Evolutionary conservation across 2,113 vertebrate genomes (phyloP), one percentile per base, ranked within the genome.

Genomic region (Mixornis gularis): DNA sequence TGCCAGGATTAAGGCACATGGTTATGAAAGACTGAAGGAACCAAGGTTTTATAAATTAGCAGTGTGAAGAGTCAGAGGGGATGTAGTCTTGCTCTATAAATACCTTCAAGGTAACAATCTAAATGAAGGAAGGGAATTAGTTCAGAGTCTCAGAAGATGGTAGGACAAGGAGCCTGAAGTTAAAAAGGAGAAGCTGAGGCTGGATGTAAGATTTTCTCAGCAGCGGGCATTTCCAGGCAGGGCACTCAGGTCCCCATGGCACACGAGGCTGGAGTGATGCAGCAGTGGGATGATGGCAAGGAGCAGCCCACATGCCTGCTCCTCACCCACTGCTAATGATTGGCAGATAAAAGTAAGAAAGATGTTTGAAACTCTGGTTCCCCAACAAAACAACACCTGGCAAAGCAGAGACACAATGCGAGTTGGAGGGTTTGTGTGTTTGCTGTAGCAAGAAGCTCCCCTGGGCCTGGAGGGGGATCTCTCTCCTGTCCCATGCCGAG

Each of bases 61-160:
- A 73, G 55, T 34, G 44, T 51, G 36, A 91, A 93, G 77, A 94
- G 81, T 95, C 94, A 91, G 90, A 66, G 62, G 91, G 90, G 81
- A 91, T 79, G 80, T 3, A 38, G 68, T 85, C 74, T 82, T 89
- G 58, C 55, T 95, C 96, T 96, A 94, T 95, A 96, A 96, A 96
- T 93, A 96, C 86, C 88, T 94, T 95, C 93, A 91, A 95, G 90
- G 93, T 96, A 96, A 95, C 76, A 85, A 73, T 88, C 88, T 84
- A 96, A 95, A 94, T 94, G 81, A 96, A 95, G 72, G 88, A 86
- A 96, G 93, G 92, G 94, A 96, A 96, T 96, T 95, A 79, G 83
- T 94, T 95, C 52, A 73, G 46, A 74, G 72, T 87, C 94, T 96
- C 89, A 86, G 88, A 93, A 87, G 72, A 82, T 88, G 82, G 68